Evolutionary conservation across 1,140 invertebrate species (phyloP).

Genomic region (Leptinotarsa texana): DNA sequence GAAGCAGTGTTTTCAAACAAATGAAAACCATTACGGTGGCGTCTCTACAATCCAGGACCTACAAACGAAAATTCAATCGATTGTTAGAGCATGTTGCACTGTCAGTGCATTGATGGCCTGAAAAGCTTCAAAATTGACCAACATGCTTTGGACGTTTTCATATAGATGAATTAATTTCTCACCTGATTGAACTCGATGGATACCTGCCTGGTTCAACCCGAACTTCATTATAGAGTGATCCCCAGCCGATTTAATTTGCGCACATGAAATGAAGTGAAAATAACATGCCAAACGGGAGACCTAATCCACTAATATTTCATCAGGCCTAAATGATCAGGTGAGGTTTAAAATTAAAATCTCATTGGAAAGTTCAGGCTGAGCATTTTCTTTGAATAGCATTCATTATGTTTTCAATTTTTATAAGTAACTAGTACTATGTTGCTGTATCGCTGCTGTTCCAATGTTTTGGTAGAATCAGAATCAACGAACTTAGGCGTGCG

Average conservation of each 20-base stretch:
- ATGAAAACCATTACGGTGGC: too few relatives aligned
- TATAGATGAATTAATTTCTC: slow-evolving; percentile 1
- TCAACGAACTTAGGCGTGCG: too few relatives aligned
- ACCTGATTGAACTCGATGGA: background rate
- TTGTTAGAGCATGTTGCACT: background rate
- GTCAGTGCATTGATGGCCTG: background rate
- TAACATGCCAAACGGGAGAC: background rate
- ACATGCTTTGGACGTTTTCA: background rate
- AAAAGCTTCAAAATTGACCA: slow-evolving; percentile 1
- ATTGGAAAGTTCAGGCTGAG: too few relatives aligned
- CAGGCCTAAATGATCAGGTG: too few relatives aligned
- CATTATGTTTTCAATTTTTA: too few relatives aligned
- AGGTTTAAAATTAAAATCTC: too few relatives aligned
- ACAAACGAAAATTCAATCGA: background rate
- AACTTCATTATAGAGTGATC: background rate
- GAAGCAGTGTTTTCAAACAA: too few relatives aligned
- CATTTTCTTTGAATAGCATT: too few relatives aligned
- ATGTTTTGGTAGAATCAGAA: too few relatives aligned
- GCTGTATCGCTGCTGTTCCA: too few relatives aligned
- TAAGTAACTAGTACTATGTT: too few relatives aligned
- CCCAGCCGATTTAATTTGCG: background rate
- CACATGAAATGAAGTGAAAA: background rate
- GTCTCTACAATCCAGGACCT: too few relatives aligned
- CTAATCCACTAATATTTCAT: background rate
- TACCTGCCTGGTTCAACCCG: background rate